Conservation (phyloP, 2,113 vertebrate genomes). For the Hippotragus niger region DNA sequence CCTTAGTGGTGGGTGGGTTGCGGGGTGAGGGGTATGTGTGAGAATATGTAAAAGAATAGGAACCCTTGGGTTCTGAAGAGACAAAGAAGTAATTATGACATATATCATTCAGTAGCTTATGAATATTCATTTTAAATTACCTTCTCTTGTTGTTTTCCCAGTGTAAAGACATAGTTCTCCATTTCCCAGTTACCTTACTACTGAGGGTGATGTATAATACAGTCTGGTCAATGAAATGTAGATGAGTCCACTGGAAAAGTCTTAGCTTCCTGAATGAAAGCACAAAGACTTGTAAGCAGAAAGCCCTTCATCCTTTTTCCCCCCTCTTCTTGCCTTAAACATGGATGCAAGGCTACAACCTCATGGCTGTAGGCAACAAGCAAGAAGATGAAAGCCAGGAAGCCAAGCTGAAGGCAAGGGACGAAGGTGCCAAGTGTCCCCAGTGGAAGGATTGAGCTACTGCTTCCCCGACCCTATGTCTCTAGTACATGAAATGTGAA, state of each 20-base stretch:
- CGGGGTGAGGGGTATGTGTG: accelerated
- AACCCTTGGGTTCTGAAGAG: not conserved
- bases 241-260: not conserved
- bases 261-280: not conserved
- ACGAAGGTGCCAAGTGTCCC: not conserved
- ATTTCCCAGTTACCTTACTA: not conserved
- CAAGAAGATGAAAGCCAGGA: not conserved
- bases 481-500: not conserved
- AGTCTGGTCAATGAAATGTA: not conserved
- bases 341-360: not conserved
- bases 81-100: not conserved
- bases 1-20: not conserved
- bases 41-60: not conserved
- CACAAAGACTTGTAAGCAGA: not conserved
- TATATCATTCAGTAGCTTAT: not conserved
- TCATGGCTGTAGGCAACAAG: not conserved
- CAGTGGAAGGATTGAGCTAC: not conserved
- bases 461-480: not conserved
- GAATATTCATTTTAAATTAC: not conserved
- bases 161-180: not conserved
- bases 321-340: not conserved
- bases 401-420: not conserved
- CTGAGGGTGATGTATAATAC: not conserved
- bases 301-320: not conserved
- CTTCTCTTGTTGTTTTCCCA: not conserved